Evolutionary conservation across 2,888 invertebrate species (phyloP), one percentile per base, ranked within the genome.

Genomic region (Apoda limacodes): DNA sequence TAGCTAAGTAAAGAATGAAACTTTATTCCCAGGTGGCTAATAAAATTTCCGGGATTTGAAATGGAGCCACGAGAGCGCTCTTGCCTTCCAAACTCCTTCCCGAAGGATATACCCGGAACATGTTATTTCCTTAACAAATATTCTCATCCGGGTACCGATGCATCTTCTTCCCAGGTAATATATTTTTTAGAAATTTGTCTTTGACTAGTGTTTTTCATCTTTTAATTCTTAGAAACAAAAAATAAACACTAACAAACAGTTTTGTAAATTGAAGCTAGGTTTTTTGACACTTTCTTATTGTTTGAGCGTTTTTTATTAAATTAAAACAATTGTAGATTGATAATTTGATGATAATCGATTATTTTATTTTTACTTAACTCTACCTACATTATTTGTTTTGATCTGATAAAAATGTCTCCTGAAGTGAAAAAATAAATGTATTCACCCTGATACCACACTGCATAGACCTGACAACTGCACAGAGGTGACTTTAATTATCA

Each of bases 101-200:
- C 92, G 24, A 82, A 86, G 49, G 85, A 88, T 53, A 87, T 88
- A 33, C 84, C 87, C 24, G 93, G 92, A 44, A 93, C 92, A 19
- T 94, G 94, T 61, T 87, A 95, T 74, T 95, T 95, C 67, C 83
- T 95, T 30, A 87, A 88, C 52, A 87, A 85, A 46, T 95, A 92
- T 76, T 83, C 82, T 37, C 90, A 93, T 64, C 87, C 88, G 1
- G 83, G 84, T 4, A 74, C 92, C 19, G 83, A 86, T 29, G 67
- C 71, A 5, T 75, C 70, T 3, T 78, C 83, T 20, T 68, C 88
- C 2, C 80, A 90, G 71, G 78, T 78, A 45, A 65, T 59, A 21
- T 32, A 37, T 44, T 37, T 25, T 19, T 26, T 42, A 20, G 13
- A 21, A 13, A 11, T 31, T 23, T 15, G 13, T 10, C 9, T 30